Conservation (phyloP, 2,113 vertebrate species). For the Cyanistes caeruleus region DNA sequence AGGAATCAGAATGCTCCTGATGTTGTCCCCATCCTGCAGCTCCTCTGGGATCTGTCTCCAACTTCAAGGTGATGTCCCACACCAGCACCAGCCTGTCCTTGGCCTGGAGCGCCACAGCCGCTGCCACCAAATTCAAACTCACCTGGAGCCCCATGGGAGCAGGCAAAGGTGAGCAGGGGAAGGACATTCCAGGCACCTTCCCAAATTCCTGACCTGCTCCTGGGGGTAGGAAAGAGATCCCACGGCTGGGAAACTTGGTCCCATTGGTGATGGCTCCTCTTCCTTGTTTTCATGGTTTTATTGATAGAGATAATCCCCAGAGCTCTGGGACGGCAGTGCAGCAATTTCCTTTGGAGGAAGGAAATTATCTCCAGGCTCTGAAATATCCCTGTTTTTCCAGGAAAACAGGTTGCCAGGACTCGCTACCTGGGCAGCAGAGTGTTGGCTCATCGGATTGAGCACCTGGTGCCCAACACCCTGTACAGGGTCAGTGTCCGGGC, state of each 20-base stretch:
- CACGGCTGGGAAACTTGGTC: neutral
- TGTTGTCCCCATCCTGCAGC: no score
- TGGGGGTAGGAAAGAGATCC: neutral
- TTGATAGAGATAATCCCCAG: neutral
- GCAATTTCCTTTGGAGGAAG: neutral
- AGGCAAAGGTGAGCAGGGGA: conserved; percentile 22
- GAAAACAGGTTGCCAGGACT: conserved; percentile 55
- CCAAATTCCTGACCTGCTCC: neutral
- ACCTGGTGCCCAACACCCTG: conserved; percentile 74
- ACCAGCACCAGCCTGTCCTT: conserved; percentile 79
- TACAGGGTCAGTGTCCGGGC: conserved; percentile 80
- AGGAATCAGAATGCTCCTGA: neutral
- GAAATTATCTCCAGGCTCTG: neutral
- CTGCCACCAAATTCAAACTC: conserved; percentile 87
- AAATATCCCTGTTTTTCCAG: conserved; percentile 45
- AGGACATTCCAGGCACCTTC: neutral
- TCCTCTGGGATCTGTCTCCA: conserved; percentile 86
- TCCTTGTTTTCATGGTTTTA: neutral
- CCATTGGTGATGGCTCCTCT: accelerated
- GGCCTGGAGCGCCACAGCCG: conserved; percentile 82
- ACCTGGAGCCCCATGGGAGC: conserved; percentile 74
- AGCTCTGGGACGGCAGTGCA: neutral
- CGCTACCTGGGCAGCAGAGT: conserved; percentile 75
- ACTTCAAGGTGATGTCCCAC: conserved; percentile 84
- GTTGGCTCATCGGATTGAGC: conserved; percentile 71